Percentiles rank a stretch among this genome's conserved stretches.
Evolutionary conservation across 2,113 vertebrate species (phyloP).

Genomic region (Hyperopisus bebe): DNA sequence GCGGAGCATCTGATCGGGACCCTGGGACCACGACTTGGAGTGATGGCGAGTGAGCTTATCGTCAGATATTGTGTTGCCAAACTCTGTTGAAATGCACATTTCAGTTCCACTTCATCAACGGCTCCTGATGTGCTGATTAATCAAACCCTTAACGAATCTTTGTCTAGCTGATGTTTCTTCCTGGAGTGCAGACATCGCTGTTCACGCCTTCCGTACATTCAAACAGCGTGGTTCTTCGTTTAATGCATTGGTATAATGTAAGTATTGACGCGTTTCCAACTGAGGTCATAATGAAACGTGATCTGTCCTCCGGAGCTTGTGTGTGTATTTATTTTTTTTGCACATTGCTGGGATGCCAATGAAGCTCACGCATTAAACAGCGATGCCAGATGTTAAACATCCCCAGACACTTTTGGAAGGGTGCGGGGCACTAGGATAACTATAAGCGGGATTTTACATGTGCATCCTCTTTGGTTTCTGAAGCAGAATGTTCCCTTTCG

Average conservation of each 20-base stretch:
- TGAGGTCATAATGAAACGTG: not conserved
- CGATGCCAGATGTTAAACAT: not conserved
- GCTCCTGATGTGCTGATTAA: not conserved
- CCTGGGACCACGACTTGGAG: not conserved
- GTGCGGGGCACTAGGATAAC: not conserved
- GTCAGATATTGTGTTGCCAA: not conserved
- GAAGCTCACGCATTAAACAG: not conserved
- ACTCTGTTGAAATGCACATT: not conserved
- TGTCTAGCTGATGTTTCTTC: not conserved
- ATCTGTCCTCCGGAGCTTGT: not conserved
- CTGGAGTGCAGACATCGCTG: not conserved
- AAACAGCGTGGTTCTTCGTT: not conserved
- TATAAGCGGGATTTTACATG: not conserved
- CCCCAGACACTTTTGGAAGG: not conserved
- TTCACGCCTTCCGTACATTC: not conserved
- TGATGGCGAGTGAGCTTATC: not conserved
- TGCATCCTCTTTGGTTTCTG: not conserved
- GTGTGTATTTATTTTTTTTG: not conserved
- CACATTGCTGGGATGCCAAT: not conserved
- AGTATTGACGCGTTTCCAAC: not conserved
- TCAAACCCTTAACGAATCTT: not conserved
- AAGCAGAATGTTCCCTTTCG: not conserved
- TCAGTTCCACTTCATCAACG: not conserved
- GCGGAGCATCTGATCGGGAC: not conserved
- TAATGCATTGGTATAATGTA: not conserved